Percentiles rank a stretch among this genome's conserved stretches.
These are phyloP conservation scores for Lanistes nyassanus DNA, from an alignment of 1,140 invertebrate genomes.

Conservation along the genomic window DNA sequence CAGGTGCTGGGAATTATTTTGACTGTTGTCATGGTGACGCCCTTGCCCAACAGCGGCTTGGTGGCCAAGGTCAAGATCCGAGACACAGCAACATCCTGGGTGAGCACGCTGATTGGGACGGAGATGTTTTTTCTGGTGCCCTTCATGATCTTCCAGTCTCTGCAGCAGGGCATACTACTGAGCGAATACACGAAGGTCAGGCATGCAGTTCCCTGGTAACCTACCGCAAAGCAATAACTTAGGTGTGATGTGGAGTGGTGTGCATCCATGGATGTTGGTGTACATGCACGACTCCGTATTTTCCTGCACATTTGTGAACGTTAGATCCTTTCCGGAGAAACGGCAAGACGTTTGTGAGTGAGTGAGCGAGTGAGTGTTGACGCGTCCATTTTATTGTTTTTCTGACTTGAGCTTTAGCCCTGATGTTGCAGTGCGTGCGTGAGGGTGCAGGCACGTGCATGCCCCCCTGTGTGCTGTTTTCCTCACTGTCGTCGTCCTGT, in stretches of 20 bases:
- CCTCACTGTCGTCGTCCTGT: background rate
- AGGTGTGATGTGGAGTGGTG: too few species aligned
- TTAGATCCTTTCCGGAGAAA: too few species aligned
- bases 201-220: background rate
- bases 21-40: constrained; percentile 33
- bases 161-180: constrained; percentile 42
- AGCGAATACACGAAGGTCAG: constrained; percentile 45
- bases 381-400: too few species aligned
- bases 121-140: constrained; percentile 42
- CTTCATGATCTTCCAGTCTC: constrained; percentile 43
- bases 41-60: constrained; percentile 39
- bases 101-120: constrained; percentile 36
- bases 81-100: constrained; percentile 33
- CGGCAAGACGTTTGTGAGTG: background rate
- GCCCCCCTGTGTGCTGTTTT: background rate
- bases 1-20: constrained; percentile 37
- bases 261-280: too few species aligned
- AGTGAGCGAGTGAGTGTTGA: background rate
- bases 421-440: background rate
- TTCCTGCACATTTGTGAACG: too few species aligned
- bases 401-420: background rate
- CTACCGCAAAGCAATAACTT: too few species aligned
- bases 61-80: constrained; percentile 17
- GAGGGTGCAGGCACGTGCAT: background rate
- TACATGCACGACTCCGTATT: too few species aligned